Conservation (phyloP, 2,113 vertebrate genomes). For the Cyanoramphus novaezelandiae region DNA sequence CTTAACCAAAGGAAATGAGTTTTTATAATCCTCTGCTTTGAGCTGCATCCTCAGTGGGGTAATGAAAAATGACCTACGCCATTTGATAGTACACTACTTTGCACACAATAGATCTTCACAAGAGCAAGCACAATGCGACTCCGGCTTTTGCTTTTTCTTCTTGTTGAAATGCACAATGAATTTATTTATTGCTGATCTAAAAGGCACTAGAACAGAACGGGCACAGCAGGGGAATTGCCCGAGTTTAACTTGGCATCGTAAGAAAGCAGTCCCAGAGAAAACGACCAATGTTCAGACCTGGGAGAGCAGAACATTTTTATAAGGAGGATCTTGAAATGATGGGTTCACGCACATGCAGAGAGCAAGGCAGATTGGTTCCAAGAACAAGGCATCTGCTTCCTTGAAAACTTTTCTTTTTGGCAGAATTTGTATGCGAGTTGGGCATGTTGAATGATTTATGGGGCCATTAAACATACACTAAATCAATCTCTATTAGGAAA, state of each 20-base stretch:
- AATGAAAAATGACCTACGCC: constrained; percentile 66
- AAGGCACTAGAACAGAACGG: constrained; percentile 34
- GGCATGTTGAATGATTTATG: constrained; percentile 71
- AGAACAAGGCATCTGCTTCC: constrained; percentile 50
- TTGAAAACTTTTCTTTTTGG: constrained; percentile 35
- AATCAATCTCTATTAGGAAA: constrained; percentile 69
- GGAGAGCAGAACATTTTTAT: constrained; percentile 7
- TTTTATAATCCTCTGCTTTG: constrained; percentile 69
- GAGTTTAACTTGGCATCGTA: constrained; percentile 23
- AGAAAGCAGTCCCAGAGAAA: constrained; percentile 31
- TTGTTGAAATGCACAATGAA: constrained; percentile 8
- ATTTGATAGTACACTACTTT: constrained; percentile 43
- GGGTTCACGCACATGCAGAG: neutral
- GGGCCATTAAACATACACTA: constrained; percentile 69
- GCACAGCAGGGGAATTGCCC: neutral
- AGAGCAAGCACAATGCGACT: neutral
- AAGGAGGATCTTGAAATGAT: constrained; percentile 20
- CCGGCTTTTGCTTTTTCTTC: neutral
- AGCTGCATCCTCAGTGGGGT: constrained; percentile 61
- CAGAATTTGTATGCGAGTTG: constrained; percentile 57
- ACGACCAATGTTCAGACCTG: neutral
- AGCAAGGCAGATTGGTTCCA: neutral
- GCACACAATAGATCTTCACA: constrained; percentile 66
- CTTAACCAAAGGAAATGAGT: constrained; percentile 73
- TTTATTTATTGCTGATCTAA: constrained; percentile 58